Base-by-base conservation (phyloP, 2,797 vertebrate species). In the Nasua narica region DNA sequence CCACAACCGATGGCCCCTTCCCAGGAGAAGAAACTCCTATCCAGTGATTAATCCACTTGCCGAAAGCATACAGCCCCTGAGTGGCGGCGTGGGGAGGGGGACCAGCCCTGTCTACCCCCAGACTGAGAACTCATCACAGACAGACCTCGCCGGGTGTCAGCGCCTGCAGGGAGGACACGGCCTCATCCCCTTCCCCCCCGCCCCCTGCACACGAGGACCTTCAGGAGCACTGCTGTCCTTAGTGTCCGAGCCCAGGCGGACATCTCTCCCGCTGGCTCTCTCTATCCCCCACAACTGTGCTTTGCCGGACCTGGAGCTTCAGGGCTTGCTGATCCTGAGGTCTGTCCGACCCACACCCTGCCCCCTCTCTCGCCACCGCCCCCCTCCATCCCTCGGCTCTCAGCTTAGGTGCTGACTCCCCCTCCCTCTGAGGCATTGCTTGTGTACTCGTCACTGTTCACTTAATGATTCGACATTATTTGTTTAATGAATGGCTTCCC, bases 141-240 rank as follows among this genome's bases (percentile, higher is more conserved):
- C 37, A 5, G 52, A 7, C 37, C 60, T 37, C 25, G 1, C 29
- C 10, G 12, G 48, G 37, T 16, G 52, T 29, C 50, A 14, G 27
- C 81, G 2, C 25, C 83, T 35, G 37, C 15, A 11, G 32, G 32
- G 50, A 48, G 13, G 43, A 48, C 10, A 15, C 1, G n/a, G 60
- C 79, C 14, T 67, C 12, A 35, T 23, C 32, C 4, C 0, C 46
- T 14, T 14, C 3, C 2, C 19, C 21, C 23, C 1, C 58, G 4
- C 13, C n/a, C n/a, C n/a, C n/a, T 7, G 18, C 11, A 21, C 40
- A 14, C 3, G 2, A 10, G 9, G 32, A 23, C 10, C 1, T 25
- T 12, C 12, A n/a, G 32, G 29, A 48, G 10, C 18, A n/a, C 10
- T 19, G 7, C 29, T 8, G 81, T 48, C n/a, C 40, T 2, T 48